Percentiles rank a stretch among this genome's conserved stretches.
Conservation (phyloP, 1,140 invertebrate genomes). For the Lithobius niger region DNA sequence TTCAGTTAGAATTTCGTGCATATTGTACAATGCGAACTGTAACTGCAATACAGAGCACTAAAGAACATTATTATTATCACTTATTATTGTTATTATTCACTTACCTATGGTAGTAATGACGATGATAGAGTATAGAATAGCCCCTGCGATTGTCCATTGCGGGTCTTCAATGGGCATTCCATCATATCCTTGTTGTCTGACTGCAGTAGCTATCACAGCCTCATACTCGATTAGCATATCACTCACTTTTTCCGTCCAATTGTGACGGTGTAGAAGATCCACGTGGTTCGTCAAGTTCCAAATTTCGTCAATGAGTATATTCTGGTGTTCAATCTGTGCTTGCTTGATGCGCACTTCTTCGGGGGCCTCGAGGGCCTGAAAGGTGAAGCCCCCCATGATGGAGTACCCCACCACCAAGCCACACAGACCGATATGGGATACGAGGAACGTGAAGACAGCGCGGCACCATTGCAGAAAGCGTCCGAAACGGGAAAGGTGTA, state of each 20-base stretch:
- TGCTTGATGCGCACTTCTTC: constrained; percentile 64
- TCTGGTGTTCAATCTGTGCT: constrained; percentile 54
- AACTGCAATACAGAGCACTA: too few relatives aligned
- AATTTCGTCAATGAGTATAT: constrained; percentile 58
- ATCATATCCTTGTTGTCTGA: constrained; percentile 83
- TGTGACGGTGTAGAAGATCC: constrained; percentile 48
- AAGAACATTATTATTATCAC: too few relatives aligned
- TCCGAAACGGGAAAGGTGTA: not conserved
- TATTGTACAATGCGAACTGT: too few relatives aligned
- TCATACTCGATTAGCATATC: constrained; percentile 49
- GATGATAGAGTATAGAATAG: constrained; percentile 92
- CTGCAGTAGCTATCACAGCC: constrained; percentile 58
- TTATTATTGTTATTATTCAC: constrained; percentile 22
- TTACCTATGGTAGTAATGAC: constrained; percentile 93
- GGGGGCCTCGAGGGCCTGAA: constrained; percentile 55
- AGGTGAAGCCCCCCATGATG: constrained; percentile 70
- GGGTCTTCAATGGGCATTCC: constrained; percentile 60
- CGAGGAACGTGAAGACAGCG: constrained; percentile 48
- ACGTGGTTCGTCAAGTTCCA: constrained; percentile 58
- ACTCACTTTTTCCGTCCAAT: constrained; percentile 48
- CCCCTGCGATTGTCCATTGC: constrained; percentile 81
- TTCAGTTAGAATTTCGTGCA: too few relatives aligned
- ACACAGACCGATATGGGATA: constrained; percentile 74
- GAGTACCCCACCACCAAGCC: constrained; percentile 78
- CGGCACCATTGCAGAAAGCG: not conserved